These are phyloP conservation scores for Ophthalmolycus amberensis DNA, from an alignment of 2,113 vertebrate genomes.

Conservation along the genomic window DNA sequence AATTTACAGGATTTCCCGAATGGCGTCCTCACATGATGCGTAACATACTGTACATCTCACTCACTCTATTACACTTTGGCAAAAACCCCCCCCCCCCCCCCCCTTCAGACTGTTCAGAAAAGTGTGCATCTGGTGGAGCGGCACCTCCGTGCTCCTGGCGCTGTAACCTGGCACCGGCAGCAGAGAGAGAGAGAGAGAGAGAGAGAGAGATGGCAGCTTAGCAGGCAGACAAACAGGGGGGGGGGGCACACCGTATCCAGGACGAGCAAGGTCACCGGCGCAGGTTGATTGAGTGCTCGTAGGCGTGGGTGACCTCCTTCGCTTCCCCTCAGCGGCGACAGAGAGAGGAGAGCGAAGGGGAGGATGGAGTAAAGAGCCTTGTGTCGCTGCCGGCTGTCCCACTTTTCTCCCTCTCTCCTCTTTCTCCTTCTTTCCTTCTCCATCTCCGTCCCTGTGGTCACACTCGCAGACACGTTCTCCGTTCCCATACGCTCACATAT, in stretches of 20 bases:
- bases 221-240: conserved; percentile 56
- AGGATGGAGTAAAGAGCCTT: conserved; percentile 43
- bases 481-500: conserved; percentile 7
- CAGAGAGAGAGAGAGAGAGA: conserved; percentile 50
- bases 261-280: conserved; percentile 78
- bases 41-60: not conserved
- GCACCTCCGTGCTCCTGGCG: conserved; percentile 52
- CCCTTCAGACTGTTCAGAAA: not conserved
- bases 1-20: conserved; percentile 1
- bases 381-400: conserved; percentile 64
- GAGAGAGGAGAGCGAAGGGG: conserved; percentile 41
- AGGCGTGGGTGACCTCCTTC: conserved; percentile 83
- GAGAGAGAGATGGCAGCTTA: conserved; percentile 50
- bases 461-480: conserved; percentile 12
- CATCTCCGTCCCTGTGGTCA: conserved; percentile 23
- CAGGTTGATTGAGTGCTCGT: conserved; percentile 79
- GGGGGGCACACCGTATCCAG: conserved; percentile 70
- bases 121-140: conserved; percentile 57
- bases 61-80: not conserved
- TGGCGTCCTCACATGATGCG: not conserved
- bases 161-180: conserved; percentile 68
- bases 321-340: conserved; percentile 63
- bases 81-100: no score
- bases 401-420: conserved; percentile 51
- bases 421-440: conserved; percentile 15